These are phyloP conservation scores for Carcinoscorpius rotundicauda DNA, from an alignment of 1,140 invertebrate genomes.

Conservation along the genomic window DNA sequence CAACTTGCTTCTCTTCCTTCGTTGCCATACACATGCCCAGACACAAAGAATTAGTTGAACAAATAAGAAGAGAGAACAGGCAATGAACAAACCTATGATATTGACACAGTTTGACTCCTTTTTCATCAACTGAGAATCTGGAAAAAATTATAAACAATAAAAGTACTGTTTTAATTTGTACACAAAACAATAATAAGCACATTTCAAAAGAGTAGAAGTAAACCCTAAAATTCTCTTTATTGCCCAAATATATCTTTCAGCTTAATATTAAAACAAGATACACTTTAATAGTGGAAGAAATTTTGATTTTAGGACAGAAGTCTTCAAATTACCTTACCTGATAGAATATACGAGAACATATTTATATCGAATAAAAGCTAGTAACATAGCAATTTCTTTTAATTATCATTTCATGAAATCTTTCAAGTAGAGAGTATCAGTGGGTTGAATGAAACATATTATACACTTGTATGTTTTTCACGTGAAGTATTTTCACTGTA, in stretches of 20 bases:
- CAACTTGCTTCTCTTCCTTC: constrained; percentile 35
- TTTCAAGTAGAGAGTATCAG: too few species aligned
- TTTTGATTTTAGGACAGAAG: not conserved
- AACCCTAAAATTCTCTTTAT: not conserved
- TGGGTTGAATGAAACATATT: too few species aligned
- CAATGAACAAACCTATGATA: constrained; percentile 58
- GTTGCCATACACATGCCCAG: constrained; percentile 71
- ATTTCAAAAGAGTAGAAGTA: not conserved
- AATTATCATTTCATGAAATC: too few species aligned
- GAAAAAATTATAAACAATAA: not conserved
- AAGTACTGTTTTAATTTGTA: not conserved
- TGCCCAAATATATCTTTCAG: not conserved
- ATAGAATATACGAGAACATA: not conserved
- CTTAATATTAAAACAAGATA: not conserved
- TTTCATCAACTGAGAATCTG: constrained; percentile 3
- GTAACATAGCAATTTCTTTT: too few species aligned
- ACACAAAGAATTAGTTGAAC: constrained; percentile 67
- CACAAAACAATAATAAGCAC: not conserved
- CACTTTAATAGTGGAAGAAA: not conserved
- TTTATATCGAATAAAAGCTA: too few species aligned
- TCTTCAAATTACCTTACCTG: not conserved
- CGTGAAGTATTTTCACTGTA: too few species aligned
- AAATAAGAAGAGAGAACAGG: constrained; percentile 64
- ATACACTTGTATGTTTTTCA: too few species aligned
- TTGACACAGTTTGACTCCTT: constrained; percentile 50